Conservation (phyloP, 2,888 invertebrate species). For the Rhaphigaster nebulosa region DNA sequence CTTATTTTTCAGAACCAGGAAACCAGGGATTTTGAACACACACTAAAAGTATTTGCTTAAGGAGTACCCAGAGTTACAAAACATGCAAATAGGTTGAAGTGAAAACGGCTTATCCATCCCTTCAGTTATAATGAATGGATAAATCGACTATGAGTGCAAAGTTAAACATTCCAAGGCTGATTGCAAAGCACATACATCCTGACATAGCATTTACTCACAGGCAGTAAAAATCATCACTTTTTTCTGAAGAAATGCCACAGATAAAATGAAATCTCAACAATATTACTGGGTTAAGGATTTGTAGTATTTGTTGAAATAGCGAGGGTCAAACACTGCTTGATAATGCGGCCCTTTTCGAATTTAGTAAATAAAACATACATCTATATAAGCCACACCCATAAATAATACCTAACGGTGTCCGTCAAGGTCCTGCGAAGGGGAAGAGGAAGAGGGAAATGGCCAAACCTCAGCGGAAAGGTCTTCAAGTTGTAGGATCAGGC, state of each 20-base stretch:
- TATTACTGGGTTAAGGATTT: neutral
- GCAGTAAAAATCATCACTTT: neutral
- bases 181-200: neutral
- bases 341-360: neutral
- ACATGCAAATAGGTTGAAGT: neutral
- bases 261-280: neutral
- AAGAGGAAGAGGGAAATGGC: conserved; percentile 12
- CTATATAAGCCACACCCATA: neutral
- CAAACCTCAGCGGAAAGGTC: neutral
- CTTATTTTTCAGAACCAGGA: neutral
- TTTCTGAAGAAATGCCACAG: neutral
- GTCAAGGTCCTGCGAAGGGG: neutral
- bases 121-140: neutral
- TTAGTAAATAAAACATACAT: neutral
- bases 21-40: neutral
- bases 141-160: neutral
- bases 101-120: neutral
- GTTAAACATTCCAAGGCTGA: neutral
- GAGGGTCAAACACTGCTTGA: neutral
- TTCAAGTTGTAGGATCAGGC: conserved; percentile 4
- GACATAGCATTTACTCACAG: neutral
- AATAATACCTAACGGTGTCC: neutral
- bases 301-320: neutral
- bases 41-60: neutral
- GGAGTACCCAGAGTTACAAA: neutral